A percentile compares a stretch with the other conserved stretches of the same genome.
phyloP scores from a whole-genome alignment of 1,140 invertebrate genomes.

The Cydia splendana region DNA sequence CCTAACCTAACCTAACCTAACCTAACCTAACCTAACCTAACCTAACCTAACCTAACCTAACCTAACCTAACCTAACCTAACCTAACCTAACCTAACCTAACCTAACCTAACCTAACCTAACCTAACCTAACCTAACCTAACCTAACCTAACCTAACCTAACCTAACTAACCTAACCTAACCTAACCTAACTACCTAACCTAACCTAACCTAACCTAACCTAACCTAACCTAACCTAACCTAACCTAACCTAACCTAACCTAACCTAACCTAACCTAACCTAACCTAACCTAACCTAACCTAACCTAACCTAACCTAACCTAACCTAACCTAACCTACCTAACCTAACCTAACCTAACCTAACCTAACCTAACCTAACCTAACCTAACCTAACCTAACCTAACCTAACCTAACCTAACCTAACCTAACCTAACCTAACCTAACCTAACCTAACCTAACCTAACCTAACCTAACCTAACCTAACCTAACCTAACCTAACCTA shows the following conservation, averaged over 20 bases:
- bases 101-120: constrained; percentile 36
- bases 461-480: constrained; percentile 34
- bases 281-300: constrained; percentile 35
- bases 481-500: constrained; percentile 33
- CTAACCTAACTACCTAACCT: too few relatives aligned
- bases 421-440: constrained; percentile 33
- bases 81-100: constrained; percentile 40
- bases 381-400: background rate
- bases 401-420: constrained; percentile 26
- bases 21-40: constrained; percentile 30
- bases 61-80: constrained; percentile 39
- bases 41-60: constrained; percentile 41
- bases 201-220: constrained; percentile 37
- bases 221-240: constrained; percentile 32
- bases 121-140: constrained; percentile 41
- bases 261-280: constrained; percentile 36
- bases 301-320: background rate
- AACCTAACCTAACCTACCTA: too few relatives aligned
- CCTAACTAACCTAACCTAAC: constrained; percentile 42
- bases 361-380: constrained; percentile 26
- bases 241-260: constrained; percentile 34
- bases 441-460: constrained; percentile 32
- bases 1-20: constrained; percentile 34
- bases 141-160: constrained; percentile 33
- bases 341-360: constrained; percentile 30